A percentile compares a stretch with the other conserved stretches of the same genome.
Conservation (phyloP, 2,888 invertebrate species). For the Lycocerus yunnanus region DNA sequence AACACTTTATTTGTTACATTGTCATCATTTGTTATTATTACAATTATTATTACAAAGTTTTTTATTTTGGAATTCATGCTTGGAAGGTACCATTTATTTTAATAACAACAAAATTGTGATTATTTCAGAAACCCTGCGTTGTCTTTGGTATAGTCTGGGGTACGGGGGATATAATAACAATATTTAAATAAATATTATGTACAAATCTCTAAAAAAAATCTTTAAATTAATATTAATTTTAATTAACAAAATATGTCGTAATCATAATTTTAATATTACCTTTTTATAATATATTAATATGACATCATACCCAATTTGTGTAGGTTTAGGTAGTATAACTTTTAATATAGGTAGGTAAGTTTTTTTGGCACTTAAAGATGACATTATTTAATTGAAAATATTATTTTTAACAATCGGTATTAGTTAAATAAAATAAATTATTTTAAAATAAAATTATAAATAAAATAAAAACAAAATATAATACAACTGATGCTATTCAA, state of each 20-base stretch:
- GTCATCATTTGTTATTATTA: not conserved
- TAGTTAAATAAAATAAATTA: not conserved
- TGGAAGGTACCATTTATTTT: not conserved
- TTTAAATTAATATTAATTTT: not conserved
- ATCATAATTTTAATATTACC: no score
- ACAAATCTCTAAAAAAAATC: not conserved
- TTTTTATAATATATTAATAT: no score
- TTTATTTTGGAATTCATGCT: not conserved
- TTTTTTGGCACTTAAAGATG: not conserved
- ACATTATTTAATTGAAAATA: not conserved
- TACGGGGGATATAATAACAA: not conserved
- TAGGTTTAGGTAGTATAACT: no score
- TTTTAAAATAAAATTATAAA: not conserved
- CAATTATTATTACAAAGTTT: not conserved
- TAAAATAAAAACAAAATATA: not conserved
- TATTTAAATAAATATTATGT: not conserved
- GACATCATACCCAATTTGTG: no score
- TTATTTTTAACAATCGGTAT: not conserved
- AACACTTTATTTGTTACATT: not conserved
- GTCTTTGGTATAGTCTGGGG: slow-evolving; percentile 2
- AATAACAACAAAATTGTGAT: not conserved
- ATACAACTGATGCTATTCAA: not conserved
- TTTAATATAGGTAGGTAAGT: not conserved
- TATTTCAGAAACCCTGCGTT: not conserved
- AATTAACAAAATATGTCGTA: not conserved